Evolutionary conservation across 2,113 vertebrate species (phyloP).

Genomic region (Pantherophis guttatus): DNA sequence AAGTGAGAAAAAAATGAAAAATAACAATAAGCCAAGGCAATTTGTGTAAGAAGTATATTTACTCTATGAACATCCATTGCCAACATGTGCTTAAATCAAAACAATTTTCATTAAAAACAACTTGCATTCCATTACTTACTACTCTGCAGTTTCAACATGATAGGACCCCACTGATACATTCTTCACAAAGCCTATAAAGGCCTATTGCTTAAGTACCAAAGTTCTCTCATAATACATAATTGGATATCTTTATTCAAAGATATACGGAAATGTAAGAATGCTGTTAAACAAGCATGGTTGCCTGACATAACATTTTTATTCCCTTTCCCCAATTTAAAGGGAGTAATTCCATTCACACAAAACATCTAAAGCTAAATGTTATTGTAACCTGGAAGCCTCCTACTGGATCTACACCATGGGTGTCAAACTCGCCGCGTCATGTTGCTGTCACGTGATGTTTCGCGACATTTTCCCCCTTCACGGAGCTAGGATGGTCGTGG

Average conservation of each 20-base stretch:
- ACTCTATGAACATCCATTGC: slow-evolving; percentile 40
- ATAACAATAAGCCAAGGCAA: slow-evolving; percentile 51
- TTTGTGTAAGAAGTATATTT: slow-evolving; percentile 47
- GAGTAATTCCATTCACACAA: background rate
- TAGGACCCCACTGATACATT: slow-evolving; percentile 30
- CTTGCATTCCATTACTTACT: slow-evolving; percentile 13
- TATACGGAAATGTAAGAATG: background rate
- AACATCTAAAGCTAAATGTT: background rate
- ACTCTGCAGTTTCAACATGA: slow-evolving; percentile 46
- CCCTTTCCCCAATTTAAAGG: background rate
- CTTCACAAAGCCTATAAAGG: slow-evolving; percentile 27
- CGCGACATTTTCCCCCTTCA: too few relatives aligned
- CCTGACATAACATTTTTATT: background rate
- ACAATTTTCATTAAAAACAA: slow-evolving; percentile 40
- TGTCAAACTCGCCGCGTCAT: too few relatives aligned
- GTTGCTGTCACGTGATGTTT: too few relatives aligned
- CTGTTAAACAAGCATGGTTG: background rate
- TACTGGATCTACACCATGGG: background rate
- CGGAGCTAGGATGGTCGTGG: too few relatives aligned
- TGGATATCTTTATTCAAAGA: background rate
- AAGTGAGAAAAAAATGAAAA: slow-evolving; percentile 24
- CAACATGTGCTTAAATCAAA: slow-evolving; percentile 42
- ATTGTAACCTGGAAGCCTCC: background rate
- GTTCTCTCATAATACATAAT: slow-evolving; percentile 15
- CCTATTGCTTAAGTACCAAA: background rate